These are phyloP conservation scores for Gastracanthus pulcherrimus DNA, from an alignment of 2,888 invertebrate species.

Conservation along the genomic window DNA sequence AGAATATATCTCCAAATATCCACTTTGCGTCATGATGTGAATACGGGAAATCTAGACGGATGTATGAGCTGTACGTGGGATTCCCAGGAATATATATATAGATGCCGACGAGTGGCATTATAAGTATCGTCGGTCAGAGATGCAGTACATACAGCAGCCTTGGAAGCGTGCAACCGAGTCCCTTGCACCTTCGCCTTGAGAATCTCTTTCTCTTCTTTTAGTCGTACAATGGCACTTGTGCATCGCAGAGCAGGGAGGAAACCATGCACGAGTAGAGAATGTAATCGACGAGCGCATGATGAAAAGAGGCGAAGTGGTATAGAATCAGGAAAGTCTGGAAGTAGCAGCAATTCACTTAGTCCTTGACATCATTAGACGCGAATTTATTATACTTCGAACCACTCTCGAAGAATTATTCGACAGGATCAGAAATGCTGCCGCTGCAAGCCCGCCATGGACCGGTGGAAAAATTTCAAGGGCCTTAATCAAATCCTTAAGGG, in stretches of 20 bases:
- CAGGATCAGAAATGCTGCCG: too few relatives aligned
- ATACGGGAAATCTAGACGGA: background rate
- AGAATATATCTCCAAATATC: background rate
- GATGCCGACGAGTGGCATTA: background rate
- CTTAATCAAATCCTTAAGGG: background rate
- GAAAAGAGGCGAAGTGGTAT: background rate
- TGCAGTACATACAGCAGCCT: background rate
- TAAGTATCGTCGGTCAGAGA: background rate
- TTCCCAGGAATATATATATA: background rate
- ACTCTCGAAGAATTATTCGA: background rate
- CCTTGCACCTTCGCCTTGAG: conserved; percentile 15
- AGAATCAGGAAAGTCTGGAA: background rate
- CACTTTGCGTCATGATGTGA: background rate
- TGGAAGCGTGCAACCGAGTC: background rate
- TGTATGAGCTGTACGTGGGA: background rate
- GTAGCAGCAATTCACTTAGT: background rate
- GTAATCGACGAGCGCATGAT: background rate
- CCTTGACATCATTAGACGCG: background rate
- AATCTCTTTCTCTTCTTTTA: background rate
- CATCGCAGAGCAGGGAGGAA: background rate
- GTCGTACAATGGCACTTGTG: background rate
- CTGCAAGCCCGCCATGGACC: background rate
- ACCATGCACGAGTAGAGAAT: background rate
- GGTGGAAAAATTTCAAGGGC: background rate
- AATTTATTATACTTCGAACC: background rate